Evolutionary conservation across 2,888 invertebrate genomes (phyloP).

Genomic region (Sinohyriopsis cumingii): DNA sequence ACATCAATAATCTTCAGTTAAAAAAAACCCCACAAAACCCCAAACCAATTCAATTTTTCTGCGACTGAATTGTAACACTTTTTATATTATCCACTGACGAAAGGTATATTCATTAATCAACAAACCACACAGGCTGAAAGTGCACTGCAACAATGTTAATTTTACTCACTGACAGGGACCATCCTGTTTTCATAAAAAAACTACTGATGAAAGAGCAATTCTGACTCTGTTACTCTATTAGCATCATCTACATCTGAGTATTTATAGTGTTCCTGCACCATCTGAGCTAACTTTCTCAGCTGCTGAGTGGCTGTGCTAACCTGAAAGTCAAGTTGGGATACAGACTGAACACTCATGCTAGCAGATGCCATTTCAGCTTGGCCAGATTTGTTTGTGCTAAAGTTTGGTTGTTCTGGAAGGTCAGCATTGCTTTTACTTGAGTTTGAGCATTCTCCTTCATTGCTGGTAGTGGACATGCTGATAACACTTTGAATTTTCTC

Average conservation of each 20-base stretch:
- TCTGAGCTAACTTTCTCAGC: constrained; percentile 61
- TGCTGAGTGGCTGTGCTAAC: constrained; percentile 50
- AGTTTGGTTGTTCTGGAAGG: constrained; percentile 26
- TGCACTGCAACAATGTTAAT: no score
- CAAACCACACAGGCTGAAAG: no score
- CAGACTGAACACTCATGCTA: constrained; percentile 20
- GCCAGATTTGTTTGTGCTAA: constrained; percentile 29
- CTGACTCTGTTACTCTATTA: constrained; percentile 3
- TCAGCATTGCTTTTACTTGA: constrained; percentile 23
- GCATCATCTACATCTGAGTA: constrained; percentile 37
- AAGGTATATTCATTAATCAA: no score
- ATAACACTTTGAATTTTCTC: constrained; percentile 39
- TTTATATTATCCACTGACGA: no score
- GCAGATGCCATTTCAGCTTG: constrained; percentile 32
- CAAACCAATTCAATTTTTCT: no score
- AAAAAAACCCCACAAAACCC: no score
- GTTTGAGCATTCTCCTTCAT: constrained; percentile 13
- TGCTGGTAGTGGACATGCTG: constrained; percentile 33
- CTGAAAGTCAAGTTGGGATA: neutral
- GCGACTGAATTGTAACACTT: no score
- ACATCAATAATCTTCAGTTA: no score
- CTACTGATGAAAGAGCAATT: no score
- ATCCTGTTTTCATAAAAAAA: no score
- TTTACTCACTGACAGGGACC: no score
- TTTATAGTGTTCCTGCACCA: constrained; percentile 63